Conservation (phyloP, 2,113 vertebrate species). For the Ornithorhynchus anatinus region DNA sequence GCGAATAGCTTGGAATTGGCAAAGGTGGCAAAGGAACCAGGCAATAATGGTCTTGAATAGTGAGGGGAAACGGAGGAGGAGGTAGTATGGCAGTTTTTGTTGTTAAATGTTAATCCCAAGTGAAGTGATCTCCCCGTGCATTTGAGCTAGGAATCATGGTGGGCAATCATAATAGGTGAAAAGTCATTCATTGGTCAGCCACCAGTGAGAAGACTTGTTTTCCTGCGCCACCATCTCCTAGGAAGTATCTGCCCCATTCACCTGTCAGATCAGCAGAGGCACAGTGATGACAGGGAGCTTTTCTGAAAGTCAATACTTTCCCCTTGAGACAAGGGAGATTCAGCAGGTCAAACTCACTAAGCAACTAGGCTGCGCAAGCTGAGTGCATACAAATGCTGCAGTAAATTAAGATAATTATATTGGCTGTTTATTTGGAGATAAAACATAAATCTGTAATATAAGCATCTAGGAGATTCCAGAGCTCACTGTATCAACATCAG, state of each 20-base stretch:
- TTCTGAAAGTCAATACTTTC: conserved; percentile 41
- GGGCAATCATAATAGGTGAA: conserved; percentile 2
- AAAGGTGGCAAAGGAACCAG: too few relatives aligned
- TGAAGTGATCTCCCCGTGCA: neutral
- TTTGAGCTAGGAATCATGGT: neutral
- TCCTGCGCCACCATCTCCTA: neutral
- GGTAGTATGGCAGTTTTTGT: too few relatives aligned
- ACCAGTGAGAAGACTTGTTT: conserved; percentile 2
- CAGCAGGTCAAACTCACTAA: conserved; percentile 25
- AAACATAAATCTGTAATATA: conserved; percentile 57
- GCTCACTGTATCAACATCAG: conserved; percentile 50
- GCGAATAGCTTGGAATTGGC: too few relatives aligned
- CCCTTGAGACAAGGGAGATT: conserved; percentile 41
- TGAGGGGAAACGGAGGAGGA: too few relatives aligned
- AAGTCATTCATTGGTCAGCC: neutral
- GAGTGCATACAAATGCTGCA: conserved; percentile 23
- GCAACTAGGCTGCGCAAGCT: conserved; percentile 25
- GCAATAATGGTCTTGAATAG: too few relatives aligned
- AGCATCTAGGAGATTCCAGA: conserved; percentile 60
- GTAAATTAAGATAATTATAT: conserved; percentile 60
- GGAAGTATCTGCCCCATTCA: conserved; percentile 1
- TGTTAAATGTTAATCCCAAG: too few relatives aligned
- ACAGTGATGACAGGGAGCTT: conserved; percentile 9
- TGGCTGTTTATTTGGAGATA: conserved; percentile 54
- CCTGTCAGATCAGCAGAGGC: conserved; percentile 29